Conservation (phyloP, 2,113 vertebrate species). For the Tachysurus vachellii region DNA sequence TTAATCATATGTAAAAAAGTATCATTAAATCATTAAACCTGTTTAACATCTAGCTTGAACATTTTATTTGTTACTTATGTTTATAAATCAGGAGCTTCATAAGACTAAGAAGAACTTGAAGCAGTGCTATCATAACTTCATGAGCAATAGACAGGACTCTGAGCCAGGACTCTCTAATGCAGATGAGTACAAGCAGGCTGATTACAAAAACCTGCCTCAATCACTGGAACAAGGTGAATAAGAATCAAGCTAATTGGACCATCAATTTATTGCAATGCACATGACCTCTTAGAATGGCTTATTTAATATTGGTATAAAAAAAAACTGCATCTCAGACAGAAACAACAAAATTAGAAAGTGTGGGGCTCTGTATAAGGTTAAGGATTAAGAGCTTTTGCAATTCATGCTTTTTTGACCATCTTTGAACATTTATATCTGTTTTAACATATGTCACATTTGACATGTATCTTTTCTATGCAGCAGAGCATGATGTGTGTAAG, state of each 20-base stretch:
- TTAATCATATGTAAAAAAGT: background rate
- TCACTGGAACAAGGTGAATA: slow-evolving; percentile 83
- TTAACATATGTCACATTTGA: background rate
- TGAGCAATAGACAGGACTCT: slow-evolving; percentile 85
- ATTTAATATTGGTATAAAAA: background rate
- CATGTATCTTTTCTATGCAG: slow-evolving; percentile 62
- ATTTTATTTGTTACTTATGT: slow-evolving; percentile 57
- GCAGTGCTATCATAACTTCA: slow-evolving; percentile 87
- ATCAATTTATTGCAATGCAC: background rate
- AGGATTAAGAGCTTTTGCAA: background rate
- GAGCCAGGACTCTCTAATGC: slow-evolving; percentile 75
- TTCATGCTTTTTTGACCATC: background rate
- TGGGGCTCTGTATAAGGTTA: background rate
- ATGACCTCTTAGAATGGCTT: background rate
- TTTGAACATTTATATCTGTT: background rate
- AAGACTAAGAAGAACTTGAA: slow-evolving; percentile 83
- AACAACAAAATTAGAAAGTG: background rate
- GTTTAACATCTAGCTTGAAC: background rate
- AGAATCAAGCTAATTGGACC: background rate
- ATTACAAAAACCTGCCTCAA: slow-evolving; percentile 84
- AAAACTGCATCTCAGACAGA: background rate
- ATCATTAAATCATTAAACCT: background rate
- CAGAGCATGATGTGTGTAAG: slow-evolving; percentile 78
- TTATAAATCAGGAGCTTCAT: slow-evolving; percentile 84
- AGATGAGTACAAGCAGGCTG: slow-evolving; percentile 85